Evolutionary conservation across 2,113 vertebrate species (phyloP).

Genomic region (Chrysochloris asiatica): DNA sequence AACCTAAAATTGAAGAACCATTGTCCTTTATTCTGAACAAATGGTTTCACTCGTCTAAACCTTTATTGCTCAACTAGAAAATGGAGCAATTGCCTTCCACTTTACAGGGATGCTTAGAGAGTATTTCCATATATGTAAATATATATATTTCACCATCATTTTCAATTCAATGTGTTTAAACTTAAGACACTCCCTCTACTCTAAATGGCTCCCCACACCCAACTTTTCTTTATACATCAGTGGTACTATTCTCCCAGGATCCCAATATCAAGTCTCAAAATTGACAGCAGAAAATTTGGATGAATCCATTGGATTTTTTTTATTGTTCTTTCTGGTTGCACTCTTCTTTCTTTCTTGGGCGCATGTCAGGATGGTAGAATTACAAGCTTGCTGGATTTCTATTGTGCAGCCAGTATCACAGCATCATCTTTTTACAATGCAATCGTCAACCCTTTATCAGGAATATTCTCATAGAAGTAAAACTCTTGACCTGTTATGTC

Average conservation of each 20-base stretch:
- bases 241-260: neutral
- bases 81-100: neutral
- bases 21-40: conserved; percentile 16
- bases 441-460: neutral
- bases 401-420: neutral
- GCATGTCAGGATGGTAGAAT: neutral
- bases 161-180: conserved; percentile 1
- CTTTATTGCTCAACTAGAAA: conserved; percentile 14
- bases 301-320: neutral
- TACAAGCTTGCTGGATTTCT: neutral
- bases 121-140: neutral
- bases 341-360: neutral
- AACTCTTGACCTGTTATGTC: neutral
- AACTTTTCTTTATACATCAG: neutral
- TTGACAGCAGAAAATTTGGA: neutral
- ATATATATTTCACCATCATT: neutral
- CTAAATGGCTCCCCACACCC: neutral
- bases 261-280: neutral
- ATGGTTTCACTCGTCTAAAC: neutral
- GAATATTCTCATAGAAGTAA: neutral
- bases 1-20: neutral
- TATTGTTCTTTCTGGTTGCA: neutral
- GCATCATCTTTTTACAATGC: conserved; percentile 9
- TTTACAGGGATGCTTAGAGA: conserved; percentile 7
- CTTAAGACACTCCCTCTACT: neutral